These are phyloP conservation scores for Zaprionus vittiger DNA, from an alignment of 1,140 invertebrate genomes.

Conservation along the genomic window DNA sequence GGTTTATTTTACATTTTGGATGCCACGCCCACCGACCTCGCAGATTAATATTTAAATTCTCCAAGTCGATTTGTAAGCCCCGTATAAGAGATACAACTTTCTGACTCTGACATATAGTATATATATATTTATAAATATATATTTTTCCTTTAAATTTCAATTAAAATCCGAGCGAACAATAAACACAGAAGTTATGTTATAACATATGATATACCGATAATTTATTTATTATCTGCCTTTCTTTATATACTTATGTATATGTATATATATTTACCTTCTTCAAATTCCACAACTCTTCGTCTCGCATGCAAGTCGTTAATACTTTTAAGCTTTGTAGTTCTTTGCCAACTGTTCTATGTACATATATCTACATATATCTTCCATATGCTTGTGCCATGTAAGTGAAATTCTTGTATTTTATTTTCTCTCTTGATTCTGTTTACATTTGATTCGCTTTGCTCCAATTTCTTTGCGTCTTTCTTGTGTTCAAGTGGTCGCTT, in stretches of 20 bases:
- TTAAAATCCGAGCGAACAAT: too few relatives aligned
- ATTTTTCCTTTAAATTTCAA: too few relatives aligned
- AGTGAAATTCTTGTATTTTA: constrained; percentile 31
- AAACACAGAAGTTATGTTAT: too few relatives aligned
- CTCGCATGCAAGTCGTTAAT: background rate
- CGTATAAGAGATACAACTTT: too few relatives aligned
- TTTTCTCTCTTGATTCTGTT: constrained; percentile 29
- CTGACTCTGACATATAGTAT: too few relatives aligned
- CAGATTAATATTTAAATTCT: too few relatives aligned
- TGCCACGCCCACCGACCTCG: too few relatives aligned
- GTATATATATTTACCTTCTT: background rate
- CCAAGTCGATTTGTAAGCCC: too few relatives aligned
- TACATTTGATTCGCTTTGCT: constrained; percentile 42
- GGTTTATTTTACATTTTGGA: too few relatives aligned
- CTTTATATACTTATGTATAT: background rate
- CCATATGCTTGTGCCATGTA: background rate
- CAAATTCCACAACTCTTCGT: background rate
- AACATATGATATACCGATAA: background rate
- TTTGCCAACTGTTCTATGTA: background rate
- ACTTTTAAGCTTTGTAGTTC: background rate
- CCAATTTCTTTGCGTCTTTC: constrained; percentile 53
- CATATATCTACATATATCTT: constrained; percentile 2
- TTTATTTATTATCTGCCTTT: background rate
- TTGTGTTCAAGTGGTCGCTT: constrained; percentile 56
- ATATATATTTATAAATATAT: too few relatives aligned